Evolutionary conservation across 53 echinoderm and acorn worm species (phyloP), one percentile per base, ranked within the genome.

Genomic region (Henricia sp.): DNA sequence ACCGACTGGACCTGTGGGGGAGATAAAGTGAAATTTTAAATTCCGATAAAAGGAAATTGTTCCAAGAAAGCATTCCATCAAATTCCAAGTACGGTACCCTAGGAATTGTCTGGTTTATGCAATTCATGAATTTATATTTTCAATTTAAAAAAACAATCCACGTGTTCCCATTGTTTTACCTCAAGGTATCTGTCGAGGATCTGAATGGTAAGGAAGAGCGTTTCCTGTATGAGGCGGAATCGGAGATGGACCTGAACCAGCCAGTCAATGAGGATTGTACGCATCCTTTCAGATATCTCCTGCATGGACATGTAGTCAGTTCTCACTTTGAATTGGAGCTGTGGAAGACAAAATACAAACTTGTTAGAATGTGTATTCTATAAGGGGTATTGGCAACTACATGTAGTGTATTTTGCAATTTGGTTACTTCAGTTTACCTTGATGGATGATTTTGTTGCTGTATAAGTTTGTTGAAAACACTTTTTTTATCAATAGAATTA

Each of bases 191-290:
- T 91, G 83, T 96, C 96, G 14, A 96, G 82, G 72, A 96, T 89
- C 66, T 93, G 93, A 9, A 96, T 55, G 51, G 96, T 92, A 29
- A 96, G 93, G 90, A 91, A 96, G 56, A 96, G 91, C 0, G 96
- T 94, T 54, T 96, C 96, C 53, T 96, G 96, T 4, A 96, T 88
- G 6, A 96, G 96, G 60, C 90, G 93, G 67, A 96, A 96, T 55
- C 93, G 84, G 0, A 96, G 88, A 80, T 96, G 96, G 1, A 96
- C 96, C 64, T 96, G 96, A 12, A 96, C 93, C 56, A 96, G 62
- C 96, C 96, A 96, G 68, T 96, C 96, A 1, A 96, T 67, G 0
- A 96, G 90, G 53, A 96, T 96, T 13, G 87, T 87, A 26, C 96
- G 76, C 96, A 96, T 96, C 30, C 92, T 83, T 25, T 75, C 85